A percentile compares a stretch with the other conserved stretches of the same genome.
phyloP scores from a whole-genome alignment of 2,797 vertebrate genomes.

The Artibeus lituratus region DNA sequence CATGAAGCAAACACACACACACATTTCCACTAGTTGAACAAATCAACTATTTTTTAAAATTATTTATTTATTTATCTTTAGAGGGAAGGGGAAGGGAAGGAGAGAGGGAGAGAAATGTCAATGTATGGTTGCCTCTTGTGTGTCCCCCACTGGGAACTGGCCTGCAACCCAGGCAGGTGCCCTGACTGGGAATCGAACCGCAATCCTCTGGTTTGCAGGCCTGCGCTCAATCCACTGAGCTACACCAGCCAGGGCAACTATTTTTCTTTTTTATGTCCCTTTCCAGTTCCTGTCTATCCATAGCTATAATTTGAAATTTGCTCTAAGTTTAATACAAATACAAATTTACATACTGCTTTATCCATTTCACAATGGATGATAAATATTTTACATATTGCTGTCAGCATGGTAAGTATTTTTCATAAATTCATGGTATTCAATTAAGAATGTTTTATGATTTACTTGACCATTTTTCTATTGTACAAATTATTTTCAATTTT shows the following conservation, averaged over 20 bases:
- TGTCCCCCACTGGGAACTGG: no score
- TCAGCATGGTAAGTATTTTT: not conserved
- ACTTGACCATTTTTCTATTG: not conserved
- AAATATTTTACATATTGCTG: not conserved
- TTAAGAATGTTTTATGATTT: not conserved
- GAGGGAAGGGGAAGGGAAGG: no score
- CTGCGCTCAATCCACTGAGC: no score
- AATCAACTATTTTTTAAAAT: not conserved
- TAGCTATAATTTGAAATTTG: not conserved
- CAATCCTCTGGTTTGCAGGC: no score
- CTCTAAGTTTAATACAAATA: not conserved
- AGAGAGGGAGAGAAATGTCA: no score
- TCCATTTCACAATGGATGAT: not conserved
- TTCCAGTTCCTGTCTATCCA: not conserved
- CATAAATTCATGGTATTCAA: not conserved
- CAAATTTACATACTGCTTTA: not conserved
- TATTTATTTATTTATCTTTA: no score
- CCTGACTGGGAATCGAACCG: no score
- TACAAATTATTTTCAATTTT: conserved; percentile 11
- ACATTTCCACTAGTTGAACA: not conserved
- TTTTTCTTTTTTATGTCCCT: not conserved
- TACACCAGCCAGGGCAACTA: no score
- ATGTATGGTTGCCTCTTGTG: no score
- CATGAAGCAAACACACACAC: not conserved
- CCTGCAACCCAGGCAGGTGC: no score